phyloP scores from a whole-genome alignment of 2,888 invertebrate genomes.

The Erebia ligea region DNA sequence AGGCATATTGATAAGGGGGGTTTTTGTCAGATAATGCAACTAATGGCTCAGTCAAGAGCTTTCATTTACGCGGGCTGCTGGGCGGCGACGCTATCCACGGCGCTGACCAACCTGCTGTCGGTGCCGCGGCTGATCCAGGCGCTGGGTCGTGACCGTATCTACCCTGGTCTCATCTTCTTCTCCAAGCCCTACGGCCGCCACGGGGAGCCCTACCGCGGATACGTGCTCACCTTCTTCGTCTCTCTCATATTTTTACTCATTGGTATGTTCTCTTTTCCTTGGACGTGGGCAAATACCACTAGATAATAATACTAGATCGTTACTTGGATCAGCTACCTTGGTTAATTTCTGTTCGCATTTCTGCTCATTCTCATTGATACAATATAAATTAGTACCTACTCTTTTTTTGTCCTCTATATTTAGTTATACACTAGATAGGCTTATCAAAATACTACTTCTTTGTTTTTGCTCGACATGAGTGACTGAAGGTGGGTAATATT shows the following conservation, averaged over 20 bases:
- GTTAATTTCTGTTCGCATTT: too few relatives aligned
- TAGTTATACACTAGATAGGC: too few relatives aligned
- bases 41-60: conserved; percentile 94
- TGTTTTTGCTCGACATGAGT: too few relatives aligned
- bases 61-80: conserved; percentile 98
- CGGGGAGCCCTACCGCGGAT: conserved; percentile 95
- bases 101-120: conserved; percentile 96
- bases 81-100: conserved; percentile 98
- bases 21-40: conserved; percentile 88
- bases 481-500: too few relatives aligned
- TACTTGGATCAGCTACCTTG: not conserved
- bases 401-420: too few relatives aligned
- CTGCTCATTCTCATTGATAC: too few relatives aligned
- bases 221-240: conserved; percentile 94
- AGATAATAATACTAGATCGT: too few relatives aligned
- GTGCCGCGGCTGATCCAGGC: conserved; percentile 96
- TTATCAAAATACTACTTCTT: too few relatives aligned
- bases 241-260: conserved; percentile 94
- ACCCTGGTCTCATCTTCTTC: conserved; percentile 96
- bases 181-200: conserved; percentile 94
- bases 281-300: too few relatives aligned
- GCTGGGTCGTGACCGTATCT: conserved; percentile 95
- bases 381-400: too few relatives aligned
- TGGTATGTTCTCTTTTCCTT: conserved; percentile 66
- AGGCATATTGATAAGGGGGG: too few relatives aligned